Evolutionary conservation across 2,888 invertebrate species (phyloP), one percentile per base, ranked within the genome.

Genomic region (Taphrorychus bicolor): DNA sequence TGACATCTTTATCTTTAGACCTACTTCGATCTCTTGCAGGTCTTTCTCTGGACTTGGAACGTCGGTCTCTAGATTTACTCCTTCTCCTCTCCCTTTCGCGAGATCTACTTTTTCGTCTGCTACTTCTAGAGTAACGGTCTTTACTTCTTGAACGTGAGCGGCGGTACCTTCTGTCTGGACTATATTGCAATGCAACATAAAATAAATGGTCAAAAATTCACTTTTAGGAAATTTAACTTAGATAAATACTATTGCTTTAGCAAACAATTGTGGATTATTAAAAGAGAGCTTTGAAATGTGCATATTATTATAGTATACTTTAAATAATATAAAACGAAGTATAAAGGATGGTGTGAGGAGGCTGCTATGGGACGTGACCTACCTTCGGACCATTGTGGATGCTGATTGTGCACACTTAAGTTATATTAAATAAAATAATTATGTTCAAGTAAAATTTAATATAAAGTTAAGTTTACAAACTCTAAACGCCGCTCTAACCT

Each of bases 61-160:
- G 18, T 57, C 59, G 54, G 0, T 90, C 89, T 68, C 89, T 84
- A 51, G 89, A 90, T 72, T 89, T 85, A 75, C 89, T 89, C 65
- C 89, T 85, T 75, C 89, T 87, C 70, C 89, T 85, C 14, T 71
- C 71, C 17, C 66, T 61, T 40, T 67, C 66, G 7, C 58, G 19
- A 5, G 63, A 57, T 11, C 63, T 58, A 19, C 67, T 62, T 24
- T 63, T 62, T 54, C 56, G 45, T 5, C 70, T 49, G 32, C 84
- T 84, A 19, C 87, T 83, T 78, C 89, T 88, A 5, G 61, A 58
- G 3, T 49, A 41, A 23, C 69, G 62, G 18, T 71, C 71, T 61
- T 70, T 70, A 32, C 70, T 70, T 58, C 75, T 65, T 0, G 76
- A 75, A 2, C 75, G 67, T 9, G 77, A 76, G 56, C 79, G 73